Percentiles rank a stretch among this genome's conserved stretches.
phyloP scores from a whole-genome alignment of 2,113 vertebrate species.

The Opisthocomus hoazin region DNA sequence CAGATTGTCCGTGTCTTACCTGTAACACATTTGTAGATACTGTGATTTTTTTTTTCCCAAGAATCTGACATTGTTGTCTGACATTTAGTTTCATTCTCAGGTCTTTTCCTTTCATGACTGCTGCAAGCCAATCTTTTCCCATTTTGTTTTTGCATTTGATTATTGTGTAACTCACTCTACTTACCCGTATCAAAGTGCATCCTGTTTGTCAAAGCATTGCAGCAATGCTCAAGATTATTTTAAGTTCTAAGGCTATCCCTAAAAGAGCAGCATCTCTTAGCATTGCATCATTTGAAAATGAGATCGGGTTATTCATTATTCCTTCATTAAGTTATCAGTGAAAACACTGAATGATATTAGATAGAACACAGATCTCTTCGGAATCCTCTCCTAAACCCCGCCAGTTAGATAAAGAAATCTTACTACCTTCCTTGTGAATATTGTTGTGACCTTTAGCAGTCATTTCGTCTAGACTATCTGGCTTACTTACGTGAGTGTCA shows the following conservation, averaged over 20 bases:
- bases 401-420: neutral
- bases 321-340: neutral
- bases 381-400: neutral
- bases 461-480: neutral
- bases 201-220: neutral
- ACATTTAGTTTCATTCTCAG: neutral
- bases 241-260: neutral
- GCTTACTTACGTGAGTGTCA: neutral
- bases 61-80: neutral
- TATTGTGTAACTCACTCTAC: neutral
- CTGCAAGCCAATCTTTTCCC: neutral
- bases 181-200: neutral
- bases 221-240: neutral
- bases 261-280: neutral
- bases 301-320: neutral
- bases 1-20: neutral
- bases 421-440: neutral
- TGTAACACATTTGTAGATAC: neutral
- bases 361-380: neutral
- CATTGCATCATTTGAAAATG: neutral
- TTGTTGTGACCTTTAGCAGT: neutral
- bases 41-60: neutral
- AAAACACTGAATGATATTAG: neutral
- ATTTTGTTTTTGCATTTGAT: conserved; percentile 3
- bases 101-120: neutral